Base-by-base conservation (phyloP, 1,140 invertebrate genomes). In the Drosophila tsacasi region DNA sequence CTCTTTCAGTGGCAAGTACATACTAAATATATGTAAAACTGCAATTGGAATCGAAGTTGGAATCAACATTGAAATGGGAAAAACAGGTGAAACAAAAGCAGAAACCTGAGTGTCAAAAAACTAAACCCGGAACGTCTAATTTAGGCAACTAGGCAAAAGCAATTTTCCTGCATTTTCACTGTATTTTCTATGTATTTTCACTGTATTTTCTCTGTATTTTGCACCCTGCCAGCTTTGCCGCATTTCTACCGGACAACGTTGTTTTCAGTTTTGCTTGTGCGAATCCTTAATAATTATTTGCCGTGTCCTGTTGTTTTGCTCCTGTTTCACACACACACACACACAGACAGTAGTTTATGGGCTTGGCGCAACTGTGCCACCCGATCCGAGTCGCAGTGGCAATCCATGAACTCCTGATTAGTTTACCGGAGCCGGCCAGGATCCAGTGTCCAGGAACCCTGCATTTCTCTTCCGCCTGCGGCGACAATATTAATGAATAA, bases 381-480 rank as follows among this genome's bases (percentile, higher is more conserved):
- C 50, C 50, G 27, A 30, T 19, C 49, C 49, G 10, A 32, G 27
- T 30, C 27, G 49, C n/a, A 30, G 17, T 52, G 27, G 49, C 49
- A 32, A 13, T 52, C 50, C 65, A 58, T 72, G 52, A 71, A 40
- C 65, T 72, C 49, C 66, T 72, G 69, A 72, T 72, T 72, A 72
- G 69, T 67, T 49, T 71, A 71, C 65, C 50, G 50, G 50, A 5
- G 27, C 23, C 8, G 19, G 12, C n/a, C 42, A 1, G 42, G 19
- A n/a, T 39, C 32, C 25, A 39, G 32, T 0, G 37, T 9, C 49
- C 39, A 35, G 30, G 42, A 21, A 7, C 1, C 46, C 8, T 1
- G 21, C 12, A 25, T 25, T 30, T 55, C 65, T 35, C n/a, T 27
- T 37, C 40, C 19, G 46, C 27, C 52, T 69, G 65, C 44, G 50